Evolutionary conservation across 2,888 invertebrate genomes (phyloP), one percentile per base, ranked within the genome.

Genomic region (Asteroscopus sphinx): DNA sequence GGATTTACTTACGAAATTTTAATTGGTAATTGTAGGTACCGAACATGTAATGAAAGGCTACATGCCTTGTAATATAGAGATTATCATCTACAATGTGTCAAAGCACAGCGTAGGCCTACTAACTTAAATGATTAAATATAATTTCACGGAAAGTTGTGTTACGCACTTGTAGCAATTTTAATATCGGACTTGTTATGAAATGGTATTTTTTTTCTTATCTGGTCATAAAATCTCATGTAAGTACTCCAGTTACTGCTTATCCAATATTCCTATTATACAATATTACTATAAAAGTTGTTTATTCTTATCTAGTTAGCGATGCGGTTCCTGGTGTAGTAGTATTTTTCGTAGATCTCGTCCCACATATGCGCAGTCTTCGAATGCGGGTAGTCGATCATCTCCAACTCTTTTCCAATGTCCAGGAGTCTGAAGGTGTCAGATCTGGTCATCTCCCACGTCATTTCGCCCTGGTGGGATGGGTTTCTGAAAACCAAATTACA

Each of bases 311-410:
- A 67, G 30, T 71, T 62, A 39, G 45, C 41, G 9, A 68, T 56
- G 3, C 64, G 64, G 32, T 72, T 59, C 40, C 82, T 79, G 46
- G 80, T 82, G 55, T 88, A 89, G 61, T 91, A 91, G 64, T 86
- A 88, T 64, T 87, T 89, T n/a, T 92, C 87, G 68, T 91, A 93
- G 33, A 93, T 77, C 13, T 88, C 85, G 46, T 90, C 86, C 93
- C 93, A 93, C 75, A 88, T 69, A 15, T 76, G 73, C 9, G 69
- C 55, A 0, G 78, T 61, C 13, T 53, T 70, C 0, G 63, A 49
- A 65, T 85, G 74, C 0, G 91, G 89, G 62, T 85, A 88, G 26
- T 83, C 83, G 17, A 62, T 72, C 91, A 93, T 91, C 45, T 68
- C 73, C 45, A 83, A 39, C 25, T 88, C 83, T 0, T 72, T 57